Base-by-base conservation (phyloP, 53 echinoderm and acorn worm genomes). In the Holothuria scabra region DNA sequence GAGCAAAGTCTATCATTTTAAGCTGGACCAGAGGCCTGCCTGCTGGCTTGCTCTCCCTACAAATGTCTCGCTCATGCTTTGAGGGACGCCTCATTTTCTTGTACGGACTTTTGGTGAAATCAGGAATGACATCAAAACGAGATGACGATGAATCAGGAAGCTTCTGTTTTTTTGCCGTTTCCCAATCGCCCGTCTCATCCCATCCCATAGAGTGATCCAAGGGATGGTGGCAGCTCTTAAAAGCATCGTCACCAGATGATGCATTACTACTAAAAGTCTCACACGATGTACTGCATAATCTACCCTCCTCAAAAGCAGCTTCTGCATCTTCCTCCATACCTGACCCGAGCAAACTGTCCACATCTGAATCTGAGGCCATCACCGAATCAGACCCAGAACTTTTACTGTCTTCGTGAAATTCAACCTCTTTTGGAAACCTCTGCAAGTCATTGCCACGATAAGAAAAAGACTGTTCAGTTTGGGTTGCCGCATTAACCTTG, bases 1-100 rank as follows among this genome's bases (percentile, higher is more conserved):
- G 91, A 55, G 84, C 95, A 87, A 93, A 93, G 81, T 95, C 95
- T 23, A 93, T 93, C 88, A 93, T 93, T 41, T 87, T 84, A n/a
- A 93, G 60, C 49, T 89, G 87, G 21, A 92, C 88, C 20, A 49
- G 13, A 1, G 59, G 67, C 32, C 38, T n/a, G 37, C 52, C 52
- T 52, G 67, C 56, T 28, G 2, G 55, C 52, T 52, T 52, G 1
- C 52, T 52, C 52, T 18, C 59, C 23, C 22, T 28, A 12, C 21
- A 30, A 59, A 13, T 65, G 65, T 65, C 32, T 13, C 28, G 65
- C 16, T 28, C 65, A 1, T 28, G 28, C 65, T 65, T 65, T 32
- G 28, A 28, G 13, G 28, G 12, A 14, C 65, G 4, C 25, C 65
- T 65, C 65, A 21, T 13, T 32, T 32, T 65, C 22, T 28, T 29